Base-by-base conservation (phyloP, 2,888 invertebrate species). In the Epinotia brunnichana region DNA sequence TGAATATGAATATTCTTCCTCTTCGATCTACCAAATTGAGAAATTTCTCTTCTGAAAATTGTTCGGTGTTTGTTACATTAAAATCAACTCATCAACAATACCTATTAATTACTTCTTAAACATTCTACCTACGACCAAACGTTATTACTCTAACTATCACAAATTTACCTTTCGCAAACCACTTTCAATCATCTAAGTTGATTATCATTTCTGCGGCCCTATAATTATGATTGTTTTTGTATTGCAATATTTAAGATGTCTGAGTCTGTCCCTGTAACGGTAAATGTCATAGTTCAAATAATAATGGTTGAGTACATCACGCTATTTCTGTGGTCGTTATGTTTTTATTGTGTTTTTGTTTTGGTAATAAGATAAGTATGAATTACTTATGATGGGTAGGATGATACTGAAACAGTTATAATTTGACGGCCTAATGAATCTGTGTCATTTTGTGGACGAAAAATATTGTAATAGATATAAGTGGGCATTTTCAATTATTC, bases 141-240 rank as follows among this genome's bases (percentile, higher is more conserved):
- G 24, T 57, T 63, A 29, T 44, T 56, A n/a, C 62, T 62, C 17
- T 51, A 24, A 60, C 44, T 39, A 53, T 39, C 60, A 54, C 51
- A 56, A 66, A 41, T 56, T 21, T 74, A 76, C 64, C 68, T 79
- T 72, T 64, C 74, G 77, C 77, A 77, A 80, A 80, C 77, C 67
- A 74, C 80, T 79, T 74, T 78, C 75, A 71, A 73, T 76, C 76
- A 75, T 53, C 63, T 51, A 29, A 39, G 57, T 44, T 68, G 53
- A 68, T 62, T 57, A 73, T 57, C 51, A 39, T 57, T 69, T 73
- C 69, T 56, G 67, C 71, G 74, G 83, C 81, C 83, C 78, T 84
- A 82, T 85, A 87, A 88, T 90, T 88, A 89, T 84, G 89, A 88
- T 86, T 87, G 87, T 87, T 86, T 87, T 86, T 79, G 81, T 82